A percentile compares a stretch with the other conserved stretches of the same genome.
Conservation (phyloP, 2,113 vertebrate species). For the Plecturocebus donacophilus region DNA sequence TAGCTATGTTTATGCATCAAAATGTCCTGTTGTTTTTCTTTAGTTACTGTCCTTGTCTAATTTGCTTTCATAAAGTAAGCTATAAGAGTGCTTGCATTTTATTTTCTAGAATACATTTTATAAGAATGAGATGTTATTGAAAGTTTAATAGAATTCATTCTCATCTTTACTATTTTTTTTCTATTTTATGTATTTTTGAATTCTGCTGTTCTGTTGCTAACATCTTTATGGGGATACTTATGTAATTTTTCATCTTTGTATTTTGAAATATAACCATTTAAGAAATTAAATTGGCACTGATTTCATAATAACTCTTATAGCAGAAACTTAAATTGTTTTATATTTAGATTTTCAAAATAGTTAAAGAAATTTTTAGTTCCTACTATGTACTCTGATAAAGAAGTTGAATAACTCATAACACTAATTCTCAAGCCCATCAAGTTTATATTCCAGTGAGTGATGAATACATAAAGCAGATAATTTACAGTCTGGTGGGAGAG, state of each 20-base stretch:
- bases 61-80: background rate
- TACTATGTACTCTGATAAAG: background rate
- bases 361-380: background rate
- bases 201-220: background rate
- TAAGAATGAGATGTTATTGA: background rate
- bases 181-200: background rate
- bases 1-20: background rate
- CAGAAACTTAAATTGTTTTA: background rate
- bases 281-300: background rate
- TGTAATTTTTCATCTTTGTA: background rate
- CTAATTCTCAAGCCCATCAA: background rate
- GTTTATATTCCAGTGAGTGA: background rate
- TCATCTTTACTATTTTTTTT: background rate
- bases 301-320: background rate
- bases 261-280: background rate
- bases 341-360: constrained; percentile 24
- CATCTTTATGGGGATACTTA: background rate
- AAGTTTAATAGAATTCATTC: background rate
- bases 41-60: background rate
- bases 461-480: background rate
- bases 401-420: background rate
- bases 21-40: background rate
- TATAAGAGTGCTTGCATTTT: background rate
- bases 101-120: background rate
- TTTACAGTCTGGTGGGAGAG: background rate